Evolutionary conservation across 1,140 invertebrate genomes (phyloP), one percentile per base, ranked within the genome.

Genomic region (Apocrypta bakeri): DNA sequence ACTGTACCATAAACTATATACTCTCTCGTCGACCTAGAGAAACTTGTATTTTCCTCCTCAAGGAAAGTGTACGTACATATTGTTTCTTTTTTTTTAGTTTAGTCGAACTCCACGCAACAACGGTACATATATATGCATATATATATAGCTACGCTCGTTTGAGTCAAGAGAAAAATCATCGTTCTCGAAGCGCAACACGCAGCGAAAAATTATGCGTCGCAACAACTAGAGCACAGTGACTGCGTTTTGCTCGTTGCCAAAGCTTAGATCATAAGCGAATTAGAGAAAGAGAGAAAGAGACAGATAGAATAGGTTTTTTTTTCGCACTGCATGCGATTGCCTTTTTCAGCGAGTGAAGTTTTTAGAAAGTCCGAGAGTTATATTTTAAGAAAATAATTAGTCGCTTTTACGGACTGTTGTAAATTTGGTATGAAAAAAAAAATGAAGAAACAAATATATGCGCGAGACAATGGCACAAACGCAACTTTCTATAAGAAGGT

Each of bases 381-480:
- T 7, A n/a, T 33, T 76, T 76, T 76, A 76, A 56, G 63, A 63
- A 76, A 61, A 63, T 76, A 76, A 76, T 76, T 76, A 56, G 48
- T 17, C 48, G 48, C 33, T 2, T 4, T 17, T 56, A 7, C 21
- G 12, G 48, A 0, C 48, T 56, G 21, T 2, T 42, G 40, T 12
- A 12, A 6, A 17, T 56, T n/a, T 56, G 1, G 17, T 14, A 56
- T 56, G 21, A 3, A 12, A 11, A 1, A 1, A 42, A 42, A 42
- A 6, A 56, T 0, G 17, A 56, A 56, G 21, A 56, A 56, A 56
- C 48, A 56, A 56, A 56, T 56, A 56, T n/a, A n/a, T 2, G 11
- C 1, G 42, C 14, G 42, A 21, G 14, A 48, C 14, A 48, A 48
- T 21, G 42, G 42, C 17, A n/a, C 17, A 6, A n/a, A 17, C 17